Evolutionary conservation across 2,113 vertebrate genomes (phyloP), one percentile per base, ranked within the genome.

Genomic region (Microcebus murinus): DNA sequence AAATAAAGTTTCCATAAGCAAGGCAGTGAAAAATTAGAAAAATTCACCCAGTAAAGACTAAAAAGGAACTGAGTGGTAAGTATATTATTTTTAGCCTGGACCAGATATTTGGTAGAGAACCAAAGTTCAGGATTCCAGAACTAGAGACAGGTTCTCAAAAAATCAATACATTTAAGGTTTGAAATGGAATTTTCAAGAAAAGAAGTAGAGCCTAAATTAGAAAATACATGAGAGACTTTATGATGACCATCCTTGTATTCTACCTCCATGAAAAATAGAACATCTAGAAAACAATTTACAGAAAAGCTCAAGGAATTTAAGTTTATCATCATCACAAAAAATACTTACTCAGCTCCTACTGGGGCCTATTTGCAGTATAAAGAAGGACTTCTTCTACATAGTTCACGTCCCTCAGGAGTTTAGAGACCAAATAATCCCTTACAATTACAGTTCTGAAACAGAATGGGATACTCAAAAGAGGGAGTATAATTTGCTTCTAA

Each of bases 211-310:
- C 14, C 7, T 67, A 23, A 65, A 92, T 50, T 82, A 88, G 29
- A 27, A 81, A 91, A 68, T 31, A 84, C 11, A 63, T 39, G 27
- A 31, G 39, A 18, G 45, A 86, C 68, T 48, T 83, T 61, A 65
- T 12, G 39, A 84, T 63, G 87, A 36, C 18, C 18, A 73, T n/a
- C 8, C 17, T n/a, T 85, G 13, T 80, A 73, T 31, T 39, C 90
- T 73, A 90, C 42, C 34, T 96, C 23, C 36, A 63, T 7, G 21
- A 89, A 87, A 89, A 39, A 91, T 20, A 96, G 17, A 96, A 87
- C 5, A 67, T 50, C 45, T 76, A 87, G 25, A 70, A 77, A 63
- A 67, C 1, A 87, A 52, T 6, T 71, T 52, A 68, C 7, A 52
- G 25, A 68, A 67, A 50, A 74, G 31, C 12, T 61, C 13, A 73